phyloP scores from a whole-genome alignment of 1,140 invertebrate species.

The Chymomyza costata region DNA sequence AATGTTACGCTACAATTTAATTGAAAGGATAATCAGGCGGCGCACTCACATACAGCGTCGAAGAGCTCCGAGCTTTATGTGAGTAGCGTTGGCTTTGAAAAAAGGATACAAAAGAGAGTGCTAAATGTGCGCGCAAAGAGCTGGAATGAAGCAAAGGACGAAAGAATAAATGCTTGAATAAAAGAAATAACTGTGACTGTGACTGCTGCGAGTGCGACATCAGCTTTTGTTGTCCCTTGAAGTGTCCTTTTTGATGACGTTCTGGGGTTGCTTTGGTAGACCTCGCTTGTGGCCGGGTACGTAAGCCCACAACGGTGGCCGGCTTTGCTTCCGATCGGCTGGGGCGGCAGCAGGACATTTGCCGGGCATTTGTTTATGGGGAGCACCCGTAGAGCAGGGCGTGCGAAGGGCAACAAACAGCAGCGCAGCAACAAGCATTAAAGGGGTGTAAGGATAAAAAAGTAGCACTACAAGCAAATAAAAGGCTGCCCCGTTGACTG shows the following conservation, averaged over 20 bases:
- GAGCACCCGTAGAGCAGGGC: constrained; percentile 45
- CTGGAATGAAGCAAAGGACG: constrained; percentile 21
- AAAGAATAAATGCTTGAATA: constrained; percentile 49
- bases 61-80: constrained; percentile 38
- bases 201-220: constrained; percentile 46
- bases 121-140: background rate
- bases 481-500: constrained; percentile 1
- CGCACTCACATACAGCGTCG: too few species aligned
- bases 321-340: constrained; percentile 55
- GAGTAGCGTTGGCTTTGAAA: constrained; percentile 40
- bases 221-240: constrained; percentile 69
- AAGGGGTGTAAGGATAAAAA: constrained; percentile 30
- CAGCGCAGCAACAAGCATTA: constrained; percentile 3
- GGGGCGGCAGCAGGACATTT: too few species aligned
- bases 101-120: constrained; percentile 12
- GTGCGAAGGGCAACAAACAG: constrained; percentile 43
- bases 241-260: constrained; percentile 65
- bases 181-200: constrained; percentile 55
- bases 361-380: too few species aligned
- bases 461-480: constrained; percentile 16
- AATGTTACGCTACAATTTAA: constrained; percentile 74
- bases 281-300: constrained; percentile 67
- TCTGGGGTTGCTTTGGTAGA: constrained; percentile 67
- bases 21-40: constrained; percentile 72
- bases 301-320: constrained; percentile 67